Conservation (phyloP, 1,140 invertebrate genomes). For the Drosophila arizonae region DNA sequence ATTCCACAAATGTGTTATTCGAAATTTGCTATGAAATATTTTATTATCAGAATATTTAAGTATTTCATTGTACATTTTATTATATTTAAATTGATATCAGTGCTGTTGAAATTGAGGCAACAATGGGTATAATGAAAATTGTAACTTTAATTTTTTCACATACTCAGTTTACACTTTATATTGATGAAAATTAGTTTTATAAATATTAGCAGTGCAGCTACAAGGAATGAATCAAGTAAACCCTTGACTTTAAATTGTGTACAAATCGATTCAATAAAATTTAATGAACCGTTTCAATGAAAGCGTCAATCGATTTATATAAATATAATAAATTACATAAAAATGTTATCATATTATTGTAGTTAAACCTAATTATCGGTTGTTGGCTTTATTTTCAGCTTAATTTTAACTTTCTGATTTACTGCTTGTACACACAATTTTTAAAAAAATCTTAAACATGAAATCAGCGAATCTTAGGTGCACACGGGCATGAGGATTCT, state of each 20-base stretch:
- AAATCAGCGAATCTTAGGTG: constrained; percentile 57
- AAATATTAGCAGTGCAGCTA: constrained; percentile 78
- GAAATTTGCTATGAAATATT: constrained; percentile 29
- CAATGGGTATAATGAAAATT: constrained; percentile 70
- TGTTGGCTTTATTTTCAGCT: constrained; percentile 65
- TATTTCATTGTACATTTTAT: constrained; percentile 29
- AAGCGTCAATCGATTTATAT: constrained; percentile 78
- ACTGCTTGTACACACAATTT: constrained; percentile 70
- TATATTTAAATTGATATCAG: constrained; percentile 33
- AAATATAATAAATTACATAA: constrained; percentile 81
- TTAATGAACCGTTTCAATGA: constrained; percentile 65
- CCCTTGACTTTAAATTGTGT: constrained; percentile 71
- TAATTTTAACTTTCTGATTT: constrained; percentile 58
- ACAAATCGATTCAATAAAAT: constrained; percentile 70
- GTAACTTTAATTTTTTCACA: constrained; percentile 76
- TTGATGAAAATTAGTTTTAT: constrained; percentile 71
- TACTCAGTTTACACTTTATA: constrained; percentile 71
- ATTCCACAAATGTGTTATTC: constrained; percentile 7
- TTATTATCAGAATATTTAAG: constrained; percentile 34
- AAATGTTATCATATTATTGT: constrained; percentile 72
- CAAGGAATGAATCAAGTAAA: constrained; percentile 81
- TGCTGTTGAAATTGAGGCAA: constrained; percentile 44
- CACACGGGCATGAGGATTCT: constrained; percentile 57
- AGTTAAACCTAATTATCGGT: constrained; percentile 69
- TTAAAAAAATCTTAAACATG: constrained; percentile 69